Base-by-base conservation (phyloP, 2,797 vertebrate genomes). In the Pangasius mekongensis region DNA sequence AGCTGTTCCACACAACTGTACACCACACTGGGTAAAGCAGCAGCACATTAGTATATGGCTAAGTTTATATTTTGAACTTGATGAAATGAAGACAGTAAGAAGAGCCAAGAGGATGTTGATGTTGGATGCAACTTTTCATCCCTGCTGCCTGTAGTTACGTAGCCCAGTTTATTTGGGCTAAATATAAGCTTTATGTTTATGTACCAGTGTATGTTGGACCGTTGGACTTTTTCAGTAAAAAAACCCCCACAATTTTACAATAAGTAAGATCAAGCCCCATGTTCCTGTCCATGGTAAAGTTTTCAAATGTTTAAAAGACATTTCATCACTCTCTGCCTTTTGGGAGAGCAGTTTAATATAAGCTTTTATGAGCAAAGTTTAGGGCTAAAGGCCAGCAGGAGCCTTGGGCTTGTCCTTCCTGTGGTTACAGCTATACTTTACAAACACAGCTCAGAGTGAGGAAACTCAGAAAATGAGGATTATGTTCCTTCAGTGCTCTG, bases 281-380 rank as follows among this genome's bases (percentile, higher is more conserved):
- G 49, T 78, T 71, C 84, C 54, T 58, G 76, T 60, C n/a, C 24
- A 36, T 47, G 36, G 24, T 83, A 62, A 62, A 43, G 11, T 74
- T 66, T 64, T 84, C n/a, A n/a, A n/a, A n/a, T n/a, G n/a, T n/a
- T n/a, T n/a, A n/a, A n/a, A 43, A 39, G 82, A 73, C 60, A 56
- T 67, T 30, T 71, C 87, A 56, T 71, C 76, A 49, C n/a, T 36
- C 64, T 14, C 33, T 84, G 49, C 54, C 76, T 71, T 71, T 78
- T 58, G 43, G 58, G 77, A 71, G n/a, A 13, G 39, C 7, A 43
- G 27, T 77, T 69, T 85, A 77, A 54, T 74, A 27, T 62, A 60
- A 18, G 13, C 49, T 82, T 91, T 89, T 77, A 90, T 81, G 73
- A 76, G 82, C 76, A 87, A 52, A 84, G 84, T 85, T 73, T 47